Conservation (phyloP, 2,797 vertebrate genomes). For the Lateolabrax maculatus region DNA sequence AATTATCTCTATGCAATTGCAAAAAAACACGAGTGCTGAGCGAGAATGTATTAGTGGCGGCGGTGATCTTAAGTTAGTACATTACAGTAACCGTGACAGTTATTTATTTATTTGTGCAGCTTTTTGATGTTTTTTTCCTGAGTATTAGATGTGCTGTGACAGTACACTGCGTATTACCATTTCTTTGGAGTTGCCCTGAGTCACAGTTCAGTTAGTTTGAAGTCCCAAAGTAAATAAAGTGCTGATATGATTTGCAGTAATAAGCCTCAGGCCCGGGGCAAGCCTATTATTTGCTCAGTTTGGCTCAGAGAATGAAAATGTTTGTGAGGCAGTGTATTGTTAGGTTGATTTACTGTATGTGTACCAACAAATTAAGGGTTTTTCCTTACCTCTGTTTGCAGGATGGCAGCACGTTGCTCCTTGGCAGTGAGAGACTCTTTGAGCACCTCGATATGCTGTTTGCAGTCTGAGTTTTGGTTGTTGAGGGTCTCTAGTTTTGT, state of each 20-base stretch:
- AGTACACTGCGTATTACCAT: not conserved
- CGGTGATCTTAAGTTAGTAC: not conserved
- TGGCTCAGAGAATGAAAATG: constrained; percentile 21
- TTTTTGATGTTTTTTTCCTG: constrained; percentile 31
- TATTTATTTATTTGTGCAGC: constrained; percentile 5
- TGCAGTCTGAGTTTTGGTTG: constrained; percentile 99
- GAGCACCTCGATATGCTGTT: constrained; percentile 99
- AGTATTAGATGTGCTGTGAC: constrained; percentile 26
- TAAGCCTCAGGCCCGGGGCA: constrained; percentile 15
- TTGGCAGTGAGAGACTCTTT: constrained; percentile 99
- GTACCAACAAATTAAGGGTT: constrained; percentile 11
- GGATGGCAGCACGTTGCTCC: constrained; percentile 99
- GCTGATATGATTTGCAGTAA: constrained; percentile 47
- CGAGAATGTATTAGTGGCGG: not conserved
- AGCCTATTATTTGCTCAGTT: constrained; percentile 42
- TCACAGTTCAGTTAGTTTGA: constrained; percentile 35
- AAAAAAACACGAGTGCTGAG: not conserved
- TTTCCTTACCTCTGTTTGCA: constrained; percentile 95
- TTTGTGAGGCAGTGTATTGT: constrained; percentile 26
- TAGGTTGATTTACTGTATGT: constrained; percentile 38
- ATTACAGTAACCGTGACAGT: not conserved
- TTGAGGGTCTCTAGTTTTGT: constrained; percentile 99
- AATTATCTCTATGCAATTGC: not conserved
- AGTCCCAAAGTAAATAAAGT: constrained; percentile 46
- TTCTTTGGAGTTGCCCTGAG: constrained; percentile 19